phyloP scores from a whole-genome alignment of 2,888 invertebrate genomes.

The Tetanocera ferruginea region DNA sequence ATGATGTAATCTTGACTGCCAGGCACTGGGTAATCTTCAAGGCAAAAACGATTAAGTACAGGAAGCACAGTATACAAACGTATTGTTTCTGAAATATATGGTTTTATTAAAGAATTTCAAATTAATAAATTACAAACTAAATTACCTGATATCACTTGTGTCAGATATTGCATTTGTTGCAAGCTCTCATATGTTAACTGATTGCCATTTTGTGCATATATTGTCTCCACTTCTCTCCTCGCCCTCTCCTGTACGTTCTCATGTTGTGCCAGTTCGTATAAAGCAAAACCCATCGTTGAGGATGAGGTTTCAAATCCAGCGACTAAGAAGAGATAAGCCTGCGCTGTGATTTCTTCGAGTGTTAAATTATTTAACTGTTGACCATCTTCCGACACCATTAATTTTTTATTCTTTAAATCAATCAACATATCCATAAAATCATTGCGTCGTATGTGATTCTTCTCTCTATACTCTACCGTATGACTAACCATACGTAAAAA shows the following conservation, averaged over 20 bases:
- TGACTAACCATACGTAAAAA: constrained; percentile 67
- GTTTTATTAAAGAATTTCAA: too few relatives aligned
- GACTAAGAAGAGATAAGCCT: constrained; percentile 72
- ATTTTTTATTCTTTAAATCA: constrained; percentile 60
- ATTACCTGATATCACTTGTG: constrained; percentile 60
- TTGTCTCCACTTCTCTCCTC: constrained; percentile 67
- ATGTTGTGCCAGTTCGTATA: constrained; percentile 71
- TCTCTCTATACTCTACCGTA: constrained; percentile 62
- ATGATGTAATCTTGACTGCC: constrained; percentile 71
- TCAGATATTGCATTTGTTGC: constrained; percentile 59
- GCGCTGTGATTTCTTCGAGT: constrained; percentile 71
- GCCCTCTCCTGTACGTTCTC: constrained; percentile 69
- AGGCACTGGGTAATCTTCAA: constrained; percentile 71
- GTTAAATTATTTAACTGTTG: constrained; percentile 50
- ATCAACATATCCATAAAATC: constrained; percentile 70
- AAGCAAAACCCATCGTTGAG: constrained; percentile 69
- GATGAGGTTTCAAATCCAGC: constrained; percentile 73
- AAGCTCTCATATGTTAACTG: constrained; percentile 61
- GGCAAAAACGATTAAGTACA: constrained; percentile 71
- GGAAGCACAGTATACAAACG: constrained; percentile 73
- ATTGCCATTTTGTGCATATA: constrained; percentile 49
- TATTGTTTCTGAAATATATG: constrained; percentile 68
- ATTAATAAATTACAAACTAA: too few relatives aligned
- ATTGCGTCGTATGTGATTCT: constrained; percentile 61
- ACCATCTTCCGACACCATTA: constrained; percentile 49